phyloP scores from a whole-genome alignment of 2,888 invertebrate species.

The Lasioglossum zephyrum region DNA sequence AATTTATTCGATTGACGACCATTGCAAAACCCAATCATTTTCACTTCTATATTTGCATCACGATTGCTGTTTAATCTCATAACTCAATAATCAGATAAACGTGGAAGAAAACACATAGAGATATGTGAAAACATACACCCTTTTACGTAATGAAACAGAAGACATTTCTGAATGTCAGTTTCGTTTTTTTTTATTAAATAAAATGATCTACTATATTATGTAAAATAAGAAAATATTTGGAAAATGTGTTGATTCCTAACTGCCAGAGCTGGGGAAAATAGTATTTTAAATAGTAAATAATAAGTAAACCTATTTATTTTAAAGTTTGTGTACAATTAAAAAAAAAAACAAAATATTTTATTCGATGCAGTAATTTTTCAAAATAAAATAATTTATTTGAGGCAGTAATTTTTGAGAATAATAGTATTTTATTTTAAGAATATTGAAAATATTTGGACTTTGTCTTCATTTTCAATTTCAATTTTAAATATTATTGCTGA shows the following conservation, averaged over 20 bases:
- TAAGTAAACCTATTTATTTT: no score
- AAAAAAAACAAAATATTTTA: no score
- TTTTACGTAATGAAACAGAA: neutral
- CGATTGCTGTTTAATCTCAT: neutral
- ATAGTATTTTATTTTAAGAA: no score
- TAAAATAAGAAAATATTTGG: neutral
- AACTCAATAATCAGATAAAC: neutral
- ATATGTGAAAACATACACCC: neutral
- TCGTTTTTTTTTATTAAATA: neutral
- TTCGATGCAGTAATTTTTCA: no score
- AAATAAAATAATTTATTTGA: no score
- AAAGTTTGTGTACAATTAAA: no score
- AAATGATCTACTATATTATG: neutral
- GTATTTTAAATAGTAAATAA: no score
- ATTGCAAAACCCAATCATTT: neutral
- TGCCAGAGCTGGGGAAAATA: neutral
- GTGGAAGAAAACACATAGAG: neutral
- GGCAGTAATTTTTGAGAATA: no score
- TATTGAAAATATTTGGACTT: no score
- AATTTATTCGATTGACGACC: slow-evolving; percentile 9
- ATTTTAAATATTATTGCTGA: no score
- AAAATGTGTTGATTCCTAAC: neutral
- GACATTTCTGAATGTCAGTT: no score
- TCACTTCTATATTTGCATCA: neutral
- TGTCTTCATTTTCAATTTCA: no score